Conservation (phyloP, 2,797 vertebrate genomes). For the Otus scops region DNA sequence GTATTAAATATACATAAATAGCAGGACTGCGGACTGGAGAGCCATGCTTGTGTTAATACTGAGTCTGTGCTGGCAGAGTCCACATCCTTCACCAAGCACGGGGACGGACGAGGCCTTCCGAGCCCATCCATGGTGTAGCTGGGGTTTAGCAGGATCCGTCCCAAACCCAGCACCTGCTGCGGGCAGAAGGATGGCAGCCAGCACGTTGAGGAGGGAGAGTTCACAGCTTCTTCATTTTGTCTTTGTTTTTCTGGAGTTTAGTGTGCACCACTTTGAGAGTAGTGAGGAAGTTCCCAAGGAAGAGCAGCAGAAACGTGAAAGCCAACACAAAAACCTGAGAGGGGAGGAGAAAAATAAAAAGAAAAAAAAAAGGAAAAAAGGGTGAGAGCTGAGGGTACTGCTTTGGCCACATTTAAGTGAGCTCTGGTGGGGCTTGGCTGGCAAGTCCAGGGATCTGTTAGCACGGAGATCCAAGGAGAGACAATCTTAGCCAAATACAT, state of each 20-base stretch:
- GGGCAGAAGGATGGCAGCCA: not conserved
- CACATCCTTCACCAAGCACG: not conserved
- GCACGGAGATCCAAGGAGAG: not conserved
- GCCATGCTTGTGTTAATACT: slow-evolving; percentile 58
- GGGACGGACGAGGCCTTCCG: not conserved
- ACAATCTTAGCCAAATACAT: rapidly evolving
- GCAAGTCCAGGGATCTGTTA: not conserved
- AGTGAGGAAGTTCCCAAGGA: slow-evolving; percentile 96
- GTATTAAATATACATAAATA: slow-evolving; percentile 76
- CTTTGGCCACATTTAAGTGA: not conserved
- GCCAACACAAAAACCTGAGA: slow-evolving; percentile 92
- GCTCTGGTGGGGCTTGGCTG: not conserved
- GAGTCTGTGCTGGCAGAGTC: slow-evolving; percentile 51
- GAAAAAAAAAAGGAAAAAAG: no score
- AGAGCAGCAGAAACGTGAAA: slow-evolving; percentile 92
- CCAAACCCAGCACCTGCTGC: not conserved
- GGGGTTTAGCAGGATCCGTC: not conserved
- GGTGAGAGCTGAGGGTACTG: not conserved
- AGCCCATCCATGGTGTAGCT: not conserved
- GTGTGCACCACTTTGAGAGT: slow-evolving; percentile 94
- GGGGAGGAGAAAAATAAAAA: not conserved
- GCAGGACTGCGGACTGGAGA: slow-evolving; percentile 26
- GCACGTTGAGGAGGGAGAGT: not conserved
- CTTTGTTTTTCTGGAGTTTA: slow-evolving; percentile 90
- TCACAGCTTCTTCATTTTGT: slow-evolving; percentile 81